phyloP scores from a whole-genome alignment of 64 coral and sea anemone genomes.

The Orbicella faveolata region DNA sequence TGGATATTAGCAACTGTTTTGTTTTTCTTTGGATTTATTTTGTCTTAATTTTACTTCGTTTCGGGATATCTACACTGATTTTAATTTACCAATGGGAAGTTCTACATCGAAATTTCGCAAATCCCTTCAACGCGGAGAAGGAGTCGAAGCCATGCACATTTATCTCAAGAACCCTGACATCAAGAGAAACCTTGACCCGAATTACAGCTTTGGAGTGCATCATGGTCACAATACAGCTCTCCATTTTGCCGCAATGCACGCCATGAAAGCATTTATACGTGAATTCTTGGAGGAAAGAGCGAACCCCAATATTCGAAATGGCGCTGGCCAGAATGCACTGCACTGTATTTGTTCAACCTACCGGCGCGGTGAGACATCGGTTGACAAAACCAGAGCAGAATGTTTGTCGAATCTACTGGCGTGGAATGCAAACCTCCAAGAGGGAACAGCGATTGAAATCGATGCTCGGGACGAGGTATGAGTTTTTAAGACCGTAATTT shows the following conservation, averaged over 20 bases:
- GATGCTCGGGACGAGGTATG: conserved; percentile 56
- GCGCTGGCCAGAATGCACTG: conserved; percentile 62
- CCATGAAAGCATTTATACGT: conserved; percentile 85
- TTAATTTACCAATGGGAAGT: conserved; percentile 75
- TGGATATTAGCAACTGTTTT: conserved; percentile 1
- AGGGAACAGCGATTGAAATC: conserved; percentile 37
- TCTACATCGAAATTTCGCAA: conserved; percentile 88
- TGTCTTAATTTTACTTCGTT: not conserved
- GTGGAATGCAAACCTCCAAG: conserved; percentile 55
- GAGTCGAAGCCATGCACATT: conserved; percentile 94
- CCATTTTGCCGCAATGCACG: conserved; percentile 81
- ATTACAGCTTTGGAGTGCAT: conserved; percentile 78
- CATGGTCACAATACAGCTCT: conserved; percentile 76
- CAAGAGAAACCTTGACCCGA: conserved; percentile 87
- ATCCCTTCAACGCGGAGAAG: conserved; percentile 97
- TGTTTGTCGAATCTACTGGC: conserved; percentile 76
- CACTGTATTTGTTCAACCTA: conserved; percentile 74
- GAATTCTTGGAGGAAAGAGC: conserved; percentile 87
- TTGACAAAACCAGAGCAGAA: conserved; percentile 74
- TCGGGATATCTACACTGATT: not conserved
- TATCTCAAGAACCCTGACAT: conserved; percentile 90
- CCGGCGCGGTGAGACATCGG: conserved; percentile 44
- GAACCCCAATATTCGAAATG: conserved; percentile 63
- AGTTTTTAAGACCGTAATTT: not conserved
- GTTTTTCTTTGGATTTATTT: not conserved